A percentile compares a stretch with the other conserved stretches of the same genome.
These are phyloP conservation scores for Tamandua tetradactyla DNA, from an alignment of 2,797 vertebrate genomes.

Conservation along the genomic window DNA sequence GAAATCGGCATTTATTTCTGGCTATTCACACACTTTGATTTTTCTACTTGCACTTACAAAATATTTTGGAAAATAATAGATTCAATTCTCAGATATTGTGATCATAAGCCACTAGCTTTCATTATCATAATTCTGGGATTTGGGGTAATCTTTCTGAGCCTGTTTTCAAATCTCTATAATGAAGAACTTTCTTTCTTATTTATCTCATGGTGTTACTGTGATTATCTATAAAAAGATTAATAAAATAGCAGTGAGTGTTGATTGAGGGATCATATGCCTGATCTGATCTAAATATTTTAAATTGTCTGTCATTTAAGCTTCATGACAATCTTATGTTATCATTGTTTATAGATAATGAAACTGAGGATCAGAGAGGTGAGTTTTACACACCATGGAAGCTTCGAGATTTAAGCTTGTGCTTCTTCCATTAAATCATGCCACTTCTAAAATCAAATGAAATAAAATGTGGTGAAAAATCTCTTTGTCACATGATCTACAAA, in stretches of 20 bases:
- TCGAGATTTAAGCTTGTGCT: neutral
- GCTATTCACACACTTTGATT: neutral
- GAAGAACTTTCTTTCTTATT: neutral
- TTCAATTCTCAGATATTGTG: constrained; percentile 37
- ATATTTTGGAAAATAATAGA: neutral
- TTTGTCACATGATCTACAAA: neutral
- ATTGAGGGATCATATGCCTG: neutral
- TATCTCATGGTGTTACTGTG: neutral
- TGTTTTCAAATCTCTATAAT: neutral
- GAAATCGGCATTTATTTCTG: constrained; percentile 56
- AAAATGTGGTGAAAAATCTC: neutral
- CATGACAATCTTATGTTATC: neutral
- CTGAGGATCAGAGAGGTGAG: neutral
- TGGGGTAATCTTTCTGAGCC: neutral
- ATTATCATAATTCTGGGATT: constrained; percentile 2
- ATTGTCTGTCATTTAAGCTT: neutral
- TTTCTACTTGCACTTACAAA: constrained; percentile 49
- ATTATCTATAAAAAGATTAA: neutral
- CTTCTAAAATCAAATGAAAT: neutral
- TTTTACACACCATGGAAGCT: neutral
- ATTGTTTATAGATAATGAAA: neutral
- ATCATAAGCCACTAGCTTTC: neutral
- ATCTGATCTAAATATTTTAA: neutral
- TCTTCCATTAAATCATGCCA: neutral
- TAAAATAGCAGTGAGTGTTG: neutral